Evolutionary conservation across 1,140 invertebrate species (phyloP), one percentile per base, ranked within the genome.

Genomic region (Diorhabda elongata): DNA sequence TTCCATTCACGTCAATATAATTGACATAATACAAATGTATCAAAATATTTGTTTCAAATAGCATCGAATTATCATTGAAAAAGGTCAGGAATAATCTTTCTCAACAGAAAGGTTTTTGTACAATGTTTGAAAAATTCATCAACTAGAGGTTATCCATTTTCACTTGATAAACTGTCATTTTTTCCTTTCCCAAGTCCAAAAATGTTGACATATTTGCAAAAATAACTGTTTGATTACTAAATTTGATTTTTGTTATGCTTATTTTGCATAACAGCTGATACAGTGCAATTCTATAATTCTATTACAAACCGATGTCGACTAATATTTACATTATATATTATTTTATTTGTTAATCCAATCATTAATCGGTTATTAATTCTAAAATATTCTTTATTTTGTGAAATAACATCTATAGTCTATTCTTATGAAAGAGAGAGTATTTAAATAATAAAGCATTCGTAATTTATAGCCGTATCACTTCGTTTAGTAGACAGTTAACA

Each of bases 121-220:
- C 47, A 6, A 52, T 52, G 47, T 52, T 52, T 8, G 47, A 52
- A 52, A 52, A 52, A 52, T 52, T 52, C 47, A 52, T 52, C 47
- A 52, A 52, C 47, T 8, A 8, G 47, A 52, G 47, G 47, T 52
- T 52, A 52, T 52, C 47, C 6, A 52, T 6, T n/a, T 2, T 52
- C n/a, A 8, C n/a, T 52, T 52, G 6, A n/a, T 8, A 8, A 52
- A 52, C n/a, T 52, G 47, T 6, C 6, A 6, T 8, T 52, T 52
- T 52, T 52, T 52, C 47, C 47, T 52, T 52, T 52, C 47, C 47
- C 47, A 52, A 52, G 47, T 52, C 47, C 47, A 52, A 52, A 52
- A 52, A 52, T 52, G 47, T 52, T 52, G 47, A 52, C 47, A 52
- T 52, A 52, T 52, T 52, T 52, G 47, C 47, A 52, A n/a, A 52